phyloP scores from a whole-genome alignment of 2,113 vertebrate species.

The Siniperca knerii region DNA sequence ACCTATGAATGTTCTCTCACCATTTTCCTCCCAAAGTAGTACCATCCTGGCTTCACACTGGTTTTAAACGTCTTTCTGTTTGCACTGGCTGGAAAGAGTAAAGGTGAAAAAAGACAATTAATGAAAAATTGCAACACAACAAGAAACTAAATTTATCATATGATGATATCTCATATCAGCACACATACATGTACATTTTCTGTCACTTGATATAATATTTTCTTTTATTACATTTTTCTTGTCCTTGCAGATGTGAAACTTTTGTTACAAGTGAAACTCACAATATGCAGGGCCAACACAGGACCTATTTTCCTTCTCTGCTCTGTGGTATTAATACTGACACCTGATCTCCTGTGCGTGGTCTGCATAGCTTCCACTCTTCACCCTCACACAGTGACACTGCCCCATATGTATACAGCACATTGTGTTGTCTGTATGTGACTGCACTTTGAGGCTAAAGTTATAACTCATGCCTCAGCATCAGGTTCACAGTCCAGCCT shows the following conservation, averaged over 20 bases:
- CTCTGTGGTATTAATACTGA: constrained; percentile 79
- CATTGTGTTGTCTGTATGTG: constrained; percentile 24
- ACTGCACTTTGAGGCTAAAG: neutral
- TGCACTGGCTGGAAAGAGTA: constrained; percentile 84
- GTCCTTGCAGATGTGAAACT: constrained; percentile 33
- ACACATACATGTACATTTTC: neutral
- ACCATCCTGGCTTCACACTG: constrained; percentile 91
- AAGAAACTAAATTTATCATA: neutral
- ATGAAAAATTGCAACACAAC: neutral
- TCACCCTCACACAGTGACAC: constrained; percentile 45
- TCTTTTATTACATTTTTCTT: neutral
- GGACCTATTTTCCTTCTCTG: constrained; percentile 61
- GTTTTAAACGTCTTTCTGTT: constrained; percentile 91
- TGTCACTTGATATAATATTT: neutral
- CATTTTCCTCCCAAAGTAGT: constrained; percentile 96
- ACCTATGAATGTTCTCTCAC: constrained; percentile 80
- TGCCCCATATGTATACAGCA: constrained; percentile 9
- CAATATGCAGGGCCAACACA: constrained; percentile 32
- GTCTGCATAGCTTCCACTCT: constrained; percentile 70
- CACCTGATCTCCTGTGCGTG: constrained; percentile 73
- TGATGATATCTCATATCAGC: neutral
- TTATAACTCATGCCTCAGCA: neutral
- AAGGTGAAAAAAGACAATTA: neutral
- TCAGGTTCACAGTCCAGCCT: neutral
- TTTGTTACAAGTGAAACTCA: constrained; percentile 43